These are phyloP conservation scores for Papilio xuthus DNA, from an alignment of 1,140 invertebrate genomes.

Conservation along the genomic window DNA sequence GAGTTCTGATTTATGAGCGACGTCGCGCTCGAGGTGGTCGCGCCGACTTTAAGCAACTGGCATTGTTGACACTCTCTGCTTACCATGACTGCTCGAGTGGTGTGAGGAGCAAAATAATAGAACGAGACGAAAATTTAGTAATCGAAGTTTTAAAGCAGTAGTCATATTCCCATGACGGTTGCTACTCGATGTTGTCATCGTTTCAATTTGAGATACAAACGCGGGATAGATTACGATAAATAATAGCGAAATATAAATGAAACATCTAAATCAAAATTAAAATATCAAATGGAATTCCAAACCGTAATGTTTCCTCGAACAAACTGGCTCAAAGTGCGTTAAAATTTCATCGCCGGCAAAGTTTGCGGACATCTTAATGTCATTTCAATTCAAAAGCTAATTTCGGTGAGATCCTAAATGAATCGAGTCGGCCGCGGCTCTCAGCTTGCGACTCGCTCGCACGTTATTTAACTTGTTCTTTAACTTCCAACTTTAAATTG, in stretches of 20 bases:
- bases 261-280: not conserved
- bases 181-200: not conserved
- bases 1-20: slow-evolving; percentile 75
- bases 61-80: slow-evolving; percentile 15
- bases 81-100: not conserved
- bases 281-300: slow-evolving; percentile 12
- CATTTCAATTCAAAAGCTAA: slow-evolving; percentile 77
- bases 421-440: slow-evolving; percentile 72
- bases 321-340: slow-evolving; percentile 18
- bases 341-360: slow-evolving; percentile 57
- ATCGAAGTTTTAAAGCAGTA: too few relatives aligned
- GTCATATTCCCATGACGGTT: not conserved
- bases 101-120: not conserved
- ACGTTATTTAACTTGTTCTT: slow-evolving; percentile 78
- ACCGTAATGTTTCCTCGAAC: not conserved
- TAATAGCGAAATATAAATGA: not conserved
- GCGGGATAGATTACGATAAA: not conserved
- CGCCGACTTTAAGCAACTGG: slow-evolving; percentile 63
- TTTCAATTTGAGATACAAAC: not conserved
- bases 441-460: slow-evolving; percentile 70
- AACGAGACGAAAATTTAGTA: not conserved
- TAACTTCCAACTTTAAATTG: slow-evolving; percentile 76
- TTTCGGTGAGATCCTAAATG: slow-evolving; percentile 80
- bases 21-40: slow-evolving; percentile 62
- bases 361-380: slow-evolving; percentile 66